Evolutionary conservation across 2,113 vertebrate genomes (phyloP).

Genomic region (Trogon melanurus): DNA sequence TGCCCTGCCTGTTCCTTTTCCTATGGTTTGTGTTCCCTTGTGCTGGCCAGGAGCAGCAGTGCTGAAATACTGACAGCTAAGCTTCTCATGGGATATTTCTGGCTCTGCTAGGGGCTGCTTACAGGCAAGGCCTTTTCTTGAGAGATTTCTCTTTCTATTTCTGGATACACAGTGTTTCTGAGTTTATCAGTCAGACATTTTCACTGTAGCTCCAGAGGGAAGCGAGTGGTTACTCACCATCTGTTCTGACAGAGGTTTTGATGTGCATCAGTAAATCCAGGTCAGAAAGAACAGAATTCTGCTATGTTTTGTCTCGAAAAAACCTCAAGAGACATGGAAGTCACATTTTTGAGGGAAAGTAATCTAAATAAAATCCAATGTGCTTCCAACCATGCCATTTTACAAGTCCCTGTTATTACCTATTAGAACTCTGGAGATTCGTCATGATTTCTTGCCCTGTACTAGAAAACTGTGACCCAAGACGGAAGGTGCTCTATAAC

Average conservation of each 20-base stretch:
- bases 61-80: not conserved
- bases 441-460: not conserved
- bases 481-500: not conserved
- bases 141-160: not conserved
- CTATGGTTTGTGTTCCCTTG: not conserved
- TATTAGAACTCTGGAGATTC: not conserved
- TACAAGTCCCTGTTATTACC: not conserved
- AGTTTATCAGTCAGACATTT: not conserved
- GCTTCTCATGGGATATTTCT: not conserved
- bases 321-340: not conserved
- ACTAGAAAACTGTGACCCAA: not conserved
- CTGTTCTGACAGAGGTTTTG: not conserved
- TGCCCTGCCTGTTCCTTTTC: not conserved
- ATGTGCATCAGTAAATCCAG: not conserved
- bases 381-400: not conserved
- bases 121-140: not conserved
- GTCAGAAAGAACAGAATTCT: not conserved
- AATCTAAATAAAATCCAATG: not conserved
- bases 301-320: not conserved
- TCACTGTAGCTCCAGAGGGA: not conserved
- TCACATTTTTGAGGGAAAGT: not conserved
- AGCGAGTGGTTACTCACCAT: not conserved
- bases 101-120: not conserved
- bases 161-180: not conserved
- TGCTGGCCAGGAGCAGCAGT: constrained; percentile 16